These are phyloP conservation scores for Heliangelus exortis DNA, from an alignment of 2,797 vertebrate species.

Conservation along the genomic window DNA sequence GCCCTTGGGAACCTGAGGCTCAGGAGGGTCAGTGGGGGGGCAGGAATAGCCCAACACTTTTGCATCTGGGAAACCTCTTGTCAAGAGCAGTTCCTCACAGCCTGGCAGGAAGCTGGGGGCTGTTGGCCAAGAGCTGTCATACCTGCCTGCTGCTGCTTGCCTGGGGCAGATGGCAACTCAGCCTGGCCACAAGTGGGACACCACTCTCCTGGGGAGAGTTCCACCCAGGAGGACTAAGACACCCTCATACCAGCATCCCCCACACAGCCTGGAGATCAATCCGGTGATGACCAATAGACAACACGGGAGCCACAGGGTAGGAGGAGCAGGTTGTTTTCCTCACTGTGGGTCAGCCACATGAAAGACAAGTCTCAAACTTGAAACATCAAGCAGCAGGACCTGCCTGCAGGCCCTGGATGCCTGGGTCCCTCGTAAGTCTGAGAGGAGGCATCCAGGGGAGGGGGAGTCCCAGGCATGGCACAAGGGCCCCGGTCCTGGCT, in stretches of 20 bases:
- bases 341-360: background rate
- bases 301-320: background rate
- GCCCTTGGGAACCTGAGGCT: background rate
- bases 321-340: background rate
- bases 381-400: background rate
- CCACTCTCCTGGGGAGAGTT: background rate
- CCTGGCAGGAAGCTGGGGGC: background rate
- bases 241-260: accelerated
- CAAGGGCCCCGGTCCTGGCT: background rate
- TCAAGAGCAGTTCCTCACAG: background rate
- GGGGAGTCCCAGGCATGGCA: accelerated
- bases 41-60: background rate
- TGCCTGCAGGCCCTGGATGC: accelerated
- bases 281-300: accelerated
- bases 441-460: background rate
- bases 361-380: background rate
- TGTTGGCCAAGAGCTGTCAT: conserved; percentile 7
- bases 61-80: conserved; percentile 10
- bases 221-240: background rate
- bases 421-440: accelerated
- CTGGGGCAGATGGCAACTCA: background rate
- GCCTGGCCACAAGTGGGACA: background rate
- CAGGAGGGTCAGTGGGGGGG: background rate
- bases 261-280: background rate
- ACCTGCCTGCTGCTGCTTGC: background rate